A percentile compares a stretch with the other conserved stretches of the same genome.
phyloP scores from a whole-genome alignment of 2,797 vertebrate genomes.

The Streptopelia turtur region DNA sequence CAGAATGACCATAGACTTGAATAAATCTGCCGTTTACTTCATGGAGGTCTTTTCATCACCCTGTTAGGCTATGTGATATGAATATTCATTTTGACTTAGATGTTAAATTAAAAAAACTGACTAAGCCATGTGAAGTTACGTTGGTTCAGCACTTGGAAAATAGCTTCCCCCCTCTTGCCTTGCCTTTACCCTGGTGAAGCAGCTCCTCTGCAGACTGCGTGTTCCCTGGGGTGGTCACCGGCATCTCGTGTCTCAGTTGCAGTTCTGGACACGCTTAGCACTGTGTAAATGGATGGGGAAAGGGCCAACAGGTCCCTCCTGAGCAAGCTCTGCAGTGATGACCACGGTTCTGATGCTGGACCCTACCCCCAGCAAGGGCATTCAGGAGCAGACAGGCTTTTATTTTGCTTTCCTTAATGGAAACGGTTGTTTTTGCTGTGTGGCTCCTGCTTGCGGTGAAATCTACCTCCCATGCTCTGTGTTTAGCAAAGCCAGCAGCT shows the following conservation, averaged over 20 bases:
- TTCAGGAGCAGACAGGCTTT: neutral
- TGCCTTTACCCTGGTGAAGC: neutral
- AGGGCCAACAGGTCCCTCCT: neutral
- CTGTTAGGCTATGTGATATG: neutral
- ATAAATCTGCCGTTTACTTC: neutral
- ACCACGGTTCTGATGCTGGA: neutral
- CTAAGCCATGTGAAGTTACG: neutral
- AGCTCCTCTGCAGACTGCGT: neutral
- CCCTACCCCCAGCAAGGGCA: neutral
- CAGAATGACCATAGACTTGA: neutral
- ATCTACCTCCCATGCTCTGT: neutral
- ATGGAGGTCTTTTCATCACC: neutral
- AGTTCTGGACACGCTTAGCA: accelerated
- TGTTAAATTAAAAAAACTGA: neutral
- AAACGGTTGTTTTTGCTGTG: accelerated
- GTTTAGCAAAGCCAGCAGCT: neutral
- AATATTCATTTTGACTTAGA: neutral
- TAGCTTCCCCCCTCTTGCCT: neutral
- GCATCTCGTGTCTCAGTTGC: neutral
- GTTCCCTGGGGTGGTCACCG: neutral
- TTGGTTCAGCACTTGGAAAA: neutral
- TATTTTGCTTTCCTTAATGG: neutral
- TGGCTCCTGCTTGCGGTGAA: neutral
- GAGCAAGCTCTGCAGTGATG: accelerated
- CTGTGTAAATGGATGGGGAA: neutral